These are phyloP conservation scores for Anguilla obscura DNA, from an alignment of 2,797 vertebrate species.

Conservation along the genomic window DNA sequence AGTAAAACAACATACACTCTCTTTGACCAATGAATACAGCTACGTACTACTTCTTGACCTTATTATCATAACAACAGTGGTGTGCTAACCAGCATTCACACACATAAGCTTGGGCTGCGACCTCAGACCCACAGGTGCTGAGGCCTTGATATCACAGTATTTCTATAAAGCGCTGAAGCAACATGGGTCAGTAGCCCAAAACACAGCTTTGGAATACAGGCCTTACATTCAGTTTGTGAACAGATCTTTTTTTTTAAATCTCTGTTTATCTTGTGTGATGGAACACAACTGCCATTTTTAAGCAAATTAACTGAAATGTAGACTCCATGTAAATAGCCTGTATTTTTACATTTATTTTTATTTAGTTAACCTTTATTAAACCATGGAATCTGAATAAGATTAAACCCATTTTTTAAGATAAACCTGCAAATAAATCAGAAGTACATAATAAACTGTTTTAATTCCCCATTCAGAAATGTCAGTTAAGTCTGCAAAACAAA, in stretches of 20 bases:
- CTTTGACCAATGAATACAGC: not conserved
- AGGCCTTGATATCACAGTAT: not conserved
- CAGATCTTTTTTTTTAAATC: not conserved
- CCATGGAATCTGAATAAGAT: not conserved
- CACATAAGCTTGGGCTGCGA: not conserved
- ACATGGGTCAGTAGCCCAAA: not conserved
- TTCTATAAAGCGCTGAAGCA: too few species aligned
- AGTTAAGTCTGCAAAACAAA: not conserved
- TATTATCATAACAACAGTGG: not conserved
- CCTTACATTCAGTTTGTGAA: not conserved
- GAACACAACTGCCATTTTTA: not conserved
- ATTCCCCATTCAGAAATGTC: not conserved
- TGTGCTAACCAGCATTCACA: not conserved
- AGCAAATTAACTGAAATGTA: not conserved
- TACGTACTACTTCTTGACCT: not conserved
- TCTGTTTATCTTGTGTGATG: not conserved
- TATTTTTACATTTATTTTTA: not conserved
- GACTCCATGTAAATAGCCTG: too few species aligned
- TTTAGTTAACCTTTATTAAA: not conserved
- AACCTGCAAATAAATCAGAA: not conserved
- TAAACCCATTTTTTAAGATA: not conserved
- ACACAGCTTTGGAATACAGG: not conserved
- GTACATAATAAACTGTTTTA: not conserved
- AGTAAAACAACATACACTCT: not conserved
- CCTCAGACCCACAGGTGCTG: not conserved